Conservation (phyloP, 2,888 invertebrate species). For the Mythimna impura region DNA sequence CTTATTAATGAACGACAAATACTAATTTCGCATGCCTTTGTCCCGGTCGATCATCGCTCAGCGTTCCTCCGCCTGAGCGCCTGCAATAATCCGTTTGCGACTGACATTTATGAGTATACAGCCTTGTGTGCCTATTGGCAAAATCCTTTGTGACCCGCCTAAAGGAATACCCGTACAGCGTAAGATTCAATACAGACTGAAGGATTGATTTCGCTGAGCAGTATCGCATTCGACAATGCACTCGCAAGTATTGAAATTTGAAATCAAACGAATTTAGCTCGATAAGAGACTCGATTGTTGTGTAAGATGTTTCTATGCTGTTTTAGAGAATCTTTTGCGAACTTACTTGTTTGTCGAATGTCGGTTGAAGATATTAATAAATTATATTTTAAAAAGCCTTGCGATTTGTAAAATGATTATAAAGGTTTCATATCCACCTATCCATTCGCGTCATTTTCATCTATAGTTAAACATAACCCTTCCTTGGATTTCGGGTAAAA, state of each 20-base stretch:
- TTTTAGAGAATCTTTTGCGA: slow-evolving; percentile 14
- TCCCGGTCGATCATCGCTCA: slow-evolving; percentile 68
- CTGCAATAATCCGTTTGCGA: slow-evolving; percentile 71
- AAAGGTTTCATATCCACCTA: not conserved
- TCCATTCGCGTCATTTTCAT: no score
- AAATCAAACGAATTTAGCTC: slow-evolving; percentile 38
- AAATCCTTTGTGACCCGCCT: slow-evolving; percentile 64
- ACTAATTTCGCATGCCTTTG: slow-evolving; percentile 83
- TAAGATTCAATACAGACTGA: slow-evolving; percentile 56
- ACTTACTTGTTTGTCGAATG: not conserved
- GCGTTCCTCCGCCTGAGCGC: slow-evolving; percentile 64
- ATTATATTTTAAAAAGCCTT: not conserved
- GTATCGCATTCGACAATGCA: slow-evolving; percentile 35
- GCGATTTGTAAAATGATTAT: not conserved
- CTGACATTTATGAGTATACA: slow-evolving; percentile 67
- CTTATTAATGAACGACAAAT: slow-evolving; percentile 79
- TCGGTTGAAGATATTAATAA: not conserved
- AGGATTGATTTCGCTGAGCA: slow-evolving; percentile 51
- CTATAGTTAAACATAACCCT: no score
- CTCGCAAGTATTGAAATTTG: slow-evolving; percentile 40
- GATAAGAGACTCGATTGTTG: slow-evolving; percentile 26
- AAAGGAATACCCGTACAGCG: slow-evolving; percentile 47
- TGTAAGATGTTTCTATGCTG: slow-evolving; percentile 9
- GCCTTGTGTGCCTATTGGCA: slow-evolving; percentile 57
- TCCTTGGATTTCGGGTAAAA: no score